Conservation (phyloP, 2,888 invertebrate genomes). For the Lomographa bimaculata region DNA sequence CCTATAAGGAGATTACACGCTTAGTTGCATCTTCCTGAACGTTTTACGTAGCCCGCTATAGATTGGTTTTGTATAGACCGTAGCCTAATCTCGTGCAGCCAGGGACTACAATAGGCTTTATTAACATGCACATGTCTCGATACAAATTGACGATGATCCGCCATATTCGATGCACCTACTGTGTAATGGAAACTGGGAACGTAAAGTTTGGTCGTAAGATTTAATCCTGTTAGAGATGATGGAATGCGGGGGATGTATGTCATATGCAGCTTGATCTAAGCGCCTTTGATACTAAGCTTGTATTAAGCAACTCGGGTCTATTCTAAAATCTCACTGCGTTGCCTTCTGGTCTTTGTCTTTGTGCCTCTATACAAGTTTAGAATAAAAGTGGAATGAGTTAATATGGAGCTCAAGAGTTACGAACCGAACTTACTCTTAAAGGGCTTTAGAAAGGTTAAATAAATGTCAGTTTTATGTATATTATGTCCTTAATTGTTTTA, state of each 20-base stretch:
- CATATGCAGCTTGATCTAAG: not conserved
- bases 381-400: no score
- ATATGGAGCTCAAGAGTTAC: no score
- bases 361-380: no score
- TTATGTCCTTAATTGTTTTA: no score
- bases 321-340: not conserved
- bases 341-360: no score
- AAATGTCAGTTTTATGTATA: no score
- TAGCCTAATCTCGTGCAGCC: constrained; percentile 60
- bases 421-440: no score
- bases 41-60: constrained; percentile 4
- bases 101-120: constrained; percentile 72
- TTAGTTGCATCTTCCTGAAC: constrained; percentile 1
- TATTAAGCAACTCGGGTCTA: not conserved
- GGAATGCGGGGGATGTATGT: constrained; percentile 17
- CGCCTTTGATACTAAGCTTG: not conserved
- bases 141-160: constrained; percentile 72
- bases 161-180: constrained; percentile 38
- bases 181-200: constrained; percentile 24
- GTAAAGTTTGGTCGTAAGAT: not conserved
- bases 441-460: no score
- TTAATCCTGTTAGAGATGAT: constrained; percentile 5
- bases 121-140: constrained; percentile 67
- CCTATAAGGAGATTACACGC: constrained; percentile 3
- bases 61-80: constrained; percentile 23